phyloP scores from a whole-genome alignment of 1,140 invertebrate species.

The Diuraphis noxia region DNA sequence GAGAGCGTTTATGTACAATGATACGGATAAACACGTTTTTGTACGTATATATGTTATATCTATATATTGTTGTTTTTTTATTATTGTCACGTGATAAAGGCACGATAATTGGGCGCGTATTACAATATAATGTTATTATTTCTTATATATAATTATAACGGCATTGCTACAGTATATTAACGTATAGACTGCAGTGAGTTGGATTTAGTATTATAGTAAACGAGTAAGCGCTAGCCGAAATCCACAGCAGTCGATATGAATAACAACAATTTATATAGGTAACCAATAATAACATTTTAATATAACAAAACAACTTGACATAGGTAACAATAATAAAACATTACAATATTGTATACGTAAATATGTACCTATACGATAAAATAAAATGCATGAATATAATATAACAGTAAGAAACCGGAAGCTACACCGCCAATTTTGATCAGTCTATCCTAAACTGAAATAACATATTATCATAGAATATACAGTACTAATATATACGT shows the following conservation, averaged over 20 bases:
- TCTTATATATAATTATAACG: background rate
- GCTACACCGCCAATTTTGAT: constrained; percentile 51
- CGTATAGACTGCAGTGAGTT: background rate
- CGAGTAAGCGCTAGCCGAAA: background rate
- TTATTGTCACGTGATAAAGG: background rate
- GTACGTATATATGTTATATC: background rate
- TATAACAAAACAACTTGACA: constrained; percentile 36
- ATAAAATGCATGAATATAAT: constrained; percentile 20
- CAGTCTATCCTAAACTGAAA: constrained; percentile 33
- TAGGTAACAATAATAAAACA: constrained; percentile 35
- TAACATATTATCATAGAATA: background rate
- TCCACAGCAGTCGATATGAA: constrained; percentile 22
- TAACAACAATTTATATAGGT: background rate
- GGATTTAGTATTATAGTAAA: background rate
- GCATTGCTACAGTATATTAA: background rate
- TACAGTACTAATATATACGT: constrained; percentile 11
- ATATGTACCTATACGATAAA: background rate
- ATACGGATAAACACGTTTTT: constrained; percentile 11
- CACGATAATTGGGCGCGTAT: background rate
- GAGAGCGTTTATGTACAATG: background rate
- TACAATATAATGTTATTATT: constrained; percentile 4
- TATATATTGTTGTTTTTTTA: background rate
- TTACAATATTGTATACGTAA: constrained; percentile 17
- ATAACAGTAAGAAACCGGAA: constrained; percentile 41
- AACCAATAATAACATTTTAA: constrained; percentile 39